A percentile compares a stretch with the other conserved stretches of the same genome.
Conservation (phyloP, 2,888 invertebrate species). For the Pachydiplax longipennis region DNA sequence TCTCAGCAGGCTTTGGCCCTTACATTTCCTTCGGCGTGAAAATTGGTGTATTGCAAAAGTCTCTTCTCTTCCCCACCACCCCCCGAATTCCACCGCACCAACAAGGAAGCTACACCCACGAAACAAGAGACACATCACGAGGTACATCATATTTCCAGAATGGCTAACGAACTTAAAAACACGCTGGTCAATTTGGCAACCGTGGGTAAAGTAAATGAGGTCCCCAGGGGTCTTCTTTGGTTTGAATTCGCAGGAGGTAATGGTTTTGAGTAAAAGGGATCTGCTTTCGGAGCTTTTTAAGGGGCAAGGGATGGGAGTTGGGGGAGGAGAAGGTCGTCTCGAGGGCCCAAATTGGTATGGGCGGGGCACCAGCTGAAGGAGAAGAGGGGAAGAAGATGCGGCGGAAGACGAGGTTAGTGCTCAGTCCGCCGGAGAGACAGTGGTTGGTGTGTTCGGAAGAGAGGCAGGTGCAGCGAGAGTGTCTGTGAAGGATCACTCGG, state of each 20-base stretch:
- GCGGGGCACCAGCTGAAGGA: slow-evolving; percentile 27
- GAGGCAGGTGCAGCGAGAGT: not conserved
- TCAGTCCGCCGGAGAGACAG: not conserved
- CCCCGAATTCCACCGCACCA: too few relatives aligned
- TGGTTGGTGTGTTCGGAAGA: not conserved
- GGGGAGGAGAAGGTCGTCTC: not conserved
- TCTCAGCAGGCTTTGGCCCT: too few relatives aligned
- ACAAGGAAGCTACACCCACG: too few relatives aligned
- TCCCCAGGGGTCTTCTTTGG: not conserved
- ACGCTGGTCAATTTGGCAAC: slow-evolving; percentile 26
- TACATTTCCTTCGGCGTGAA: too few relatives aligned
- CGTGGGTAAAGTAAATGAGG: slow-evolving; percentile 22
- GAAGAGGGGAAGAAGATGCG: not conserved
- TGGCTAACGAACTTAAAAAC: slow-evolving; percentile 15
- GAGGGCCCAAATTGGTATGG: slow-evolving; percentile 16
- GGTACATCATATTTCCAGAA: not conserved
- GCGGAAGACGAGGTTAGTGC: not conserved
- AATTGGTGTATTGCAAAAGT: too few relatives aligned
- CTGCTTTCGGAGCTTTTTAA: not conserved
- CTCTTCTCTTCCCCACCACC: too few relatives aligned
- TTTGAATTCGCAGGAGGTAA: not conserved
- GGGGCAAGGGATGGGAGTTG: not conserved
- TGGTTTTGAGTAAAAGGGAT: slow-evolving; percentile 34
- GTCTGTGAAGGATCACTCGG: not conserved
- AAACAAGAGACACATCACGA: not conserved